A percentile compares a stretch with the other conserved stretches of the same genome.
These are phyloP conservation scores for Parascotia fuliginaria DNA, from an alignment of 2,888 invertebrate species.

Conservation along the genomic window DNA sequence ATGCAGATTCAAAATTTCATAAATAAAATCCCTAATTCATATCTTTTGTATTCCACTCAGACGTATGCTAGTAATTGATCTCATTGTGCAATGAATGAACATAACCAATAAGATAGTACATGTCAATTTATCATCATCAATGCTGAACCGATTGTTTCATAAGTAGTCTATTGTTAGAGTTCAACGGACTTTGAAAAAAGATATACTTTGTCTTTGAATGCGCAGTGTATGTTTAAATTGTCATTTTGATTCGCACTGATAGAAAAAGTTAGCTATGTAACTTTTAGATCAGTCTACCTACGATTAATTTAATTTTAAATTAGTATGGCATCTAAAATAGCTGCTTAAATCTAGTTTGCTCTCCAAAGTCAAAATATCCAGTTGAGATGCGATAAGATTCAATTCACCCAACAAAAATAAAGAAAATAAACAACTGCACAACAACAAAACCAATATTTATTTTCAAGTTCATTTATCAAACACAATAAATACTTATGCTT, in stretches of 20 bases:
- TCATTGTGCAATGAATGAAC: slow-evolving; percentile 24
- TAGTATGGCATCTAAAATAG: too few species aligned
- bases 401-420: too few species aligned
- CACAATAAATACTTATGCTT: neutral
- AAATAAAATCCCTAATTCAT: neutral
- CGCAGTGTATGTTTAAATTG: slow-evolving; percentile 1
- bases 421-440: too few species aligned
- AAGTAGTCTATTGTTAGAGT: slow-evolving; percentile 39
- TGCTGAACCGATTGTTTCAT: slow-evolving; percentile 27
- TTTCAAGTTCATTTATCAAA: slow-evolving; percentile 6
- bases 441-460: too few species aligned
- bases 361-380: too few species aligned
- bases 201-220: slow-evolving; percentile 10
- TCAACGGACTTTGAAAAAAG: slow-evolving; percentile 41
- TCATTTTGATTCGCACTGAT: too few species aligned
- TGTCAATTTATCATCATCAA: slow-evolving; percentile 23
- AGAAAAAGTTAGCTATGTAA: too few species aligned
- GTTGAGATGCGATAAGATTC: too few species aligned
- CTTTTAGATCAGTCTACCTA: too few species aligned
- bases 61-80: slow-evolving; percentile 1
- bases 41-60: neutral
- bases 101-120: slow-evolving; percentile 28
- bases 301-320: too few species aligned
- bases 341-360: too few species aligned
- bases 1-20: too few species aligned